Base-by-base conservation (phyloP, 2,797 vertebrate genomes). In the Hapalemur alaotrensis region DNA sequence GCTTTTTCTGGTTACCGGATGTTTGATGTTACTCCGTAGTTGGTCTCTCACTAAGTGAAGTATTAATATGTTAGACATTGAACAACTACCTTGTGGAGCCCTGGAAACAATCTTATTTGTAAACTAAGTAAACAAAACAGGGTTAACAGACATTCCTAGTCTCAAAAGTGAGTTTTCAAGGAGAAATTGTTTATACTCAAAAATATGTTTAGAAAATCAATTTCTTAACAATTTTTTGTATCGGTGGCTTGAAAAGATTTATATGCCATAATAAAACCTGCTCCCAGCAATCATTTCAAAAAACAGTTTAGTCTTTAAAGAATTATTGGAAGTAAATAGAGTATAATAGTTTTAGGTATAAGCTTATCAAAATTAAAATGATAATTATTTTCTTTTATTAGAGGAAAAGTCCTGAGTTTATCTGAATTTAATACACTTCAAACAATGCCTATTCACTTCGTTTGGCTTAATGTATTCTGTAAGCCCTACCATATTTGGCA, bases 201-300 rank as follows among this genome's bases (percentile, higher is more conserved):
- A 83, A 90, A 63, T 63, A 32, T 35, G 6, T 87, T 87, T 87
- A 67, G 73, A 80, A 72, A 65, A 52, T 59, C 4, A 72, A 35
- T 81, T 85, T 76, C 4, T 94, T 91, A 35, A 32, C 48, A 75
- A 20, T 67, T 13, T 22, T 83, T 94, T 96, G 7, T 84, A 91
- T 89, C 28, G 35, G 22, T 78, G 28, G 52, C 73, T 94, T 89
- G 50, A 43, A 89, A 38, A 83, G 61, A 93, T 93, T 81, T 89
- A 70, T 1, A n/a, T 48, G 52, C 10, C 17, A 32, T 84, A 83
- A 82, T 41, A 73, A 83, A 59, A 3, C 8, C 3, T 86, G 2
- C 7, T 28, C 20, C 32, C 70, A 80, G 88, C 7, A 52, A 73
- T 65, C 17, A 61, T 23, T 84, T 63, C 30, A 70, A 92, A 76